Evolutionary conservation across 2,888 invertebrate genomes (phyloP).

Genomic region (Boloria euphrosyne): DNA sequence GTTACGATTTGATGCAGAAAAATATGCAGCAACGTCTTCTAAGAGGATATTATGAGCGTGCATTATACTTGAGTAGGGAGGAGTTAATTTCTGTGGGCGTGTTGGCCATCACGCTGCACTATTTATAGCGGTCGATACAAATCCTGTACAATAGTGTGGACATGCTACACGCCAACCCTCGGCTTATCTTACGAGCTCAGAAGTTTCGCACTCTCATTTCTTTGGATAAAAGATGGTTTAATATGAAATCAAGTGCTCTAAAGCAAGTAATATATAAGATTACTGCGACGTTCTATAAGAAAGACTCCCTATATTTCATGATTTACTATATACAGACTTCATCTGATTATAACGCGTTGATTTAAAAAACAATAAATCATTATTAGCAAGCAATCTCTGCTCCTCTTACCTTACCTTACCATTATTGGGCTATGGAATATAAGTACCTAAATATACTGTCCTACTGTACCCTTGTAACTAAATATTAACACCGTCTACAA

Average conservation of each 20-base stretch:
- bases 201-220: conserved; percentile 9
- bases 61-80: conserved; percentile 11
- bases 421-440: too few relatives aligned
- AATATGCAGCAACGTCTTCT: background rate
- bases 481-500: too few relatives aligned
- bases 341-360: too few relatives aligned
- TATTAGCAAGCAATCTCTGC: too few relatives aligned
- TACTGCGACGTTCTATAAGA: background rate
- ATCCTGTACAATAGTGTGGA: conserved; percentile 47
- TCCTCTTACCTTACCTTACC: too few relatives aligned
- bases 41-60: conserved; percentile 2
- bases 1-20: background rate
- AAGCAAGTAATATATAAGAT: background rate
- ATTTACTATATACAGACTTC: too few relatives aligned
- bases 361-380: too few relatives aligned
- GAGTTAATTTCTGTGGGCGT: conserved; percentile 36
- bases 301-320: too few relatives aligned
- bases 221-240: conserved; percentile 16
- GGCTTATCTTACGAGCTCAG: conserved; percentile 50
- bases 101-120: conserved; percentile 17
- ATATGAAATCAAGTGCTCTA: conserved; percentile 3
- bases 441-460: too few relatives aligned
- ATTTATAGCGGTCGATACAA: conserved; percentile 50
- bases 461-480: too few relatives aligned
- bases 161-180: conserved; percentile 51